Conservation (phyloP, 2,888 invertebrate species). For the Campoletis raptor region DNA sequence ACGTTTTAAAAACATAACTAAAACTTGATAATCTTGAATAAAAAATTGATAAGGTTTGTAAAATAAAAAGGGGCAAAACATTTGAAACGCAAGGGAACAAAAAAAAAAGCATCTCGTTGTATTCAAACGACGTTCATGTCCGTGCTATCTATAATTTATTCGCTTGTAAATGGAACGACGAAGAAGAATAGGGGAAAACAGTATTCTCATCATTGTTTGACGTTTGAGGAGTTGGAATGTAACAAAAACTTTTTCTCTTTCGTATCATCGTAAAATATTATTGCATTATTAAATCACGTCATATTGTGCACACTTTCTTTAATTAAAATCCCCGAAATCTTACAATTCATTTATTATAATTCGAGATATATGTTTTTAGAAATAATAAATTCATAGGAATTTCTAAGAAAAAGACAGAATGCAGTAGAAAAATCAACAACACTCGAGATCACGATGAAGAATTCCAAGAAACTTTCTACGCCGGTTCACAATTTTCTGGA, state of each 20-base stretch:
- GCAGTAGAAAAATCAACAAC: no score
- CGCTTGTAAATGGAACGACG: slow-evolving; percentile 17
- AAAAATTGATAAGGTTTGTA: neutral
- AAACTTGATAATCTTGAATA: neutral
- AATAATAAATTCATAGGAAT: no score
- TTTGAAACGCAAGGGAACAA: neutral
- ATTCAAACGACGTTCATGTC: slow-evolving; percentile 30
- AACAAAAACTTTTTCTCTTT: neutral
- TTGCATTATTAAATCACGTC: neutral
- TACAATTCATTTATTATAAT: no score
- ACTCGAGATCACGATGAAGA: no score
- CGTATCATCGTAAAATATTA: neutral
- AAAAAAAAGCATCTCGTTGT: neutral
- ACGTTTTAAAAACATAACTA: neutral
- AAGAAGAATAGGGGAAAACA: neutral
- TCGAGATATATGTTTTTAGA: no score
- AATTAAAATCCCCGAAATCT: no score
- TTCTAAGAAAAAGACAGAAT: no score
- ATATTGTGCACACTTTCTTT: neutral
- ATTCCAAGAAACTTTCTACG: no score
- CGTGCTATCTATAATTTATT: slow-evolving; percentile 34
- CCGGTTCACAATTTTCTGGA: no score
- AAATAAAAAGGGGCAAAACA: neutral
- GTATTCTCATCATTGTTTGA: neutral
- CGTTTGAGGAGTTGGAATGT: neutral